phyloP scores from a whole-genome alignment of 2,113 vertebrate genomes.

The Nesogale talazaci region DNA sequence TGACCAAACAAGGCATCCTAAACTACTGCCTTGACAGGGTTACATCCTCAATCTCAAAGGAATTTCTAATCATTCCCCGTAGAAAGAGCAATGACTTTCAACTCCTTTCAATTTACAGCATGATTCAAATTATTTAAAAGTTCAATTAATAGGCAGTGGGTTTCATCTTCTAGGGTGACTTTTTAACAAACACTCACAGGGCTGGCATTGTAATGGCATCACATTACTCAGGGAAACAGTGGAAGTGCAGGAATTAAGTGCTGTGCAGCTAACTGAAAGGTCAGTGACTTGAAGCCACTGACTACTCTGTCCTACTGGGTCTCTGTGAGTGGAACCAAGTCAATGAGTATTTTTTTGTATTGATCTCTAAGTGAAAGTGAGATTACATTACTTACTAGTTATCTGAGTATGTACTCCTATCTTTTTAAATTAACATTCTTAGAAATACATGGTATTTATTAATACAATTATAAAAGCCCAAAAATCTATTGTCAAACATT shows the following conservation, averaged over 20 bases:
- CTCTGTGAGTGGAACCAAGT: no score
- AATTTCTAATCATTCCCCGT: background rate
- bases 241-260: background rate
- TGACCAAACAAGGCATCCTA: background rate
- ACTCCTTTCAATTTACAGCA: background rate
- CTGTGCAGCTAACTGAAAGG: background rate
- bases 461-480: no score
- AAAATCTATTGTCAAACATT: no score
- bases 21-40: background rate
- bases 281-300: no score
- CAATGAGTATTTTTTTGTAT: no score
- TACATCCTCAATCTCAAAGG: background rate
- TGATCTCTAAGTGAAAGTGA: no score
- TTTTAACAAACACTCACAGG: background rate
- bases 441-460: no score
- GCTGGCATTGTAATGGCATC: background rate
- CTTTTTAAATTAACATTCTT: no score
- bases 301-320: no score
- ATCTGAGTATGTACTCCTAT: no score
- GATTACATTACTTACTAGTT: no score
- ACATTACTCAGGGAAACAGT: background rate
- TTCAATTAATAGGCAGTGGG: background rate
- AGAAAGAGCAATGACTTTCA: slow-evolving; percentile 29
- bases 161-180: background rate
- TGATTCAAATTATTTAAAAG: background rate